Evolutionary conservation across 2,113 vertebrate genomes (phyloP).

Genomic region (Carettochelys insculpta): DNA sequence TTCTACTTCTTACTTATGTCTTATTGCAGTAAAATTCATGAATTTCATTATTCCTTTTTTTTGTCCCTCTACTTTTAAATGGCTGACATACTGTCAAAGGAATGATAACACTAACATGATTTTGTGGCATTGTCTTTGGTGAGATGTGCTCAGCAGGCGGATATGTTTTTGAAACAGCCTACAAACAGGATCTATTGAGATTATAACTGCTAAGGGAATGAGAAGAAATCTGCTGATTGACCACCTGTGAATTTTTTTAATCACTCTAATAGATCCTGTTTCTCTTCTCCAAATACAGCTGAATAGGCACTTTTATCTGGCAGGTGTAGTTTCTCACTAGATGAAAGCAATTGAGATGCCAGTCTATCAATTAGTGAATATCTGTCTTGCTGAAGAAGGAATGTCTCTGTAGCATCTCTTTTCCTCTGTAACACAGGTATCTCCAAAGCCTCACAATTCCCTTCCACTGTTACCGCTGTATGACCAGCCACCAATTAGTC

Average conservation of each 20-base stretch:
- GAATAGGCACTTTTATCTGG: not conserved
- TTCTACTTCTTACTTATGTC: not conserved
- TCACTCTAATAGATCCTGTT: not conserved
- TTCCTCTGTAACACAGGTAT: conserved; percentile 65
- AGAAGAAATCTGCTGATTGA: not conserved
- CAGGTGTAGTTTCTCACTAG: accelerated
- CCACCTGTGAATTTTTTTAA: not conserved
- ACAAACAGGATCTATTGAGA: not conserved
- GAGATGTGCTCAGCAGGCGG: accelerated
- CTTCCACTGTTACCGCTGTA: conserved; percentile 92
- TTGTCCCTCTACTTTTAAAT: not conserved
- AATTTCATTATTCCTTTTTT: not conserved
- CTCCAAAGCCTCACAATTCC: conserved; percentile 81
- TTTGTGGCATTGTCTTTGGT: accelerated
- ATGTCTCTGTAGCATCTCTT: not conserved
- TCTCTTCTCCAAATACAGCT: not conserved
- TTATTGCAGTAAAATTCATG: not conserved
- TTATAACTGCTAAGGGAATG: not conserved
- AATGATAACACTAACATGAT: not conserved
- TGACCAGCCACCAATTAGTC: conserved; percentile 90
- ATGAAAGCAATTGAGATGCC: not conserved
- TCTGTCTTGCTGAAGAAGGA: accelerated
- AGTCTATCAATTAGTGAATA: accelerated
- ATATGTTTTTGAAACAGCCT: not conserved
- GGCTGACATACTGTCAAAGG: accelerated